Evolutionary conservation across 2,888 invertebrate species (phyloP), one percentile per base, ranked within the genome.

Genomic region (Synanthedon andrenaeformis): DNA sequence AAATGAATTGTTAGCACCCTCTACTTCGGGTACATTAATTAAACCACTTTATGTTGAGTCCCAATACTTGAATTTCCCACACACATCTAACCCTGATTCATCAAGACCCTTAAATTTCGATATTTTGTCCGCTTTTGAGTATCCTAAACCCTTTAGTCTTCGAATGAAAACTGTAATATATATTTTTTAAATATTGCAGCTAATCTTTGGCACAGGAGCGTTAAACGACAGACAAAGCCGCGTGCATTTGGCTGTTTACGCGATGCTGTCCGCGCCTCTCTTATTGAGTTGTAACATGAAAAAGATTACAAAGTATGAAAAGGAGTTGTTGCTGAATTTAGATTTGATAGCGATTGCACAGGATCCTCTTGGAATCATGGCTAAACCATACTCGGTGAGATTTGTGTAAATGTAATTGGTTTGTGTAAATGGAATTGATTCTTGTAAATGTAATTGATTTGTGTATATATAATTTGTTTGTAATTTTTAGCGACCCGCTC

Each of bases 231-330:
- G 90, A 6, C 91, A 93, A 65, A 86, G 89, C 55, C 84, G 90
- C 45, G 77, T 89, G 0, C 92, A 92, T 58, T 80, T 93, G 78
- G 89, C 90, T 0, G 78, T 92, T 49, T 91, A 91, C 89, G 82
- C 89, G 0, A 85, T 93, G 72, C 66, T 92, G 61, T 91, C 93
- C 0, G 89, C 92, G 0, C 93, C 93, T 0, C 69, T 93, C 4
- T 70, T 93, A 2, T 84, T 93, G 64, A 92, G 92, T n/a, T 90
- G 89, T 57, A 90, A 92, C 61, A 85, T 93, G 66, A 67, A 72
- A 0, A 74, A 67, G 2, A 62, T 86, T 5, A 72, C 62, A 0
- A 69, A 74, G 0, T 84, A 82, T 51, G 89, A 90, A 59, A 89
- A 84, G 64, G 66, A 69, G 0, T 75, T 93, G 49, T 75, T 93